Percentiles rank a stretch among this genome's conserved stretches.
These are phyloP conservation scores for Tetramorium parvispinum DNA, from an alignment of 1,140 invertebrate genomes.

Conservation along the genomic window DNA sequence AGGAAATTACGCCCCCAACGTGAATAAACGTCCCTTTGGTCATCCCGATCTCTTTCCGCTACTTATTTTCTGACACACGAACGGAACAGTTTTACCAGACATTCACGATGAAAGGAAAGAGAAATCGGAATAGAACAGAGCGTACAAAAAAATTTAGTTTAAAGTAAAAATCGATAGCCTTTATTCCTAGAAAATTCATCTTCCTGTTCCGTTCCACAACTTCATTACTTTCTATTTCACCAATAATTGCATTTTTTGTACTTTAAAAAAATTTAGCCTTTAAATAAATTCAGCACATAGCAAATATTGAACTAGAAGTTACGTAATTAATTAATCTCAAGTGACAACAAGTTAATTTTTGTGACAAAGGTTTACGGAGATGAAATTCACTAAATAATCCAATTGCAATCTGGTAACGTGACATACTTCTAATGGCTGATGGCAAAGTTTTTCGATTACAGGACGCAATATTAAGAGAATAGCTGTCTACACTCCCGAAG, in stretches of 20 bases:
- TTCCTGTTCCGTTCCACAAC: neutral
- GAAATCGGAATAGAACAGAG: slow-evolving; percentile 14
- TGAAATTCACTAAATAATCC: neutral
- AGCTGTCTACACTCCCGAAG: slow-evolving; percentile 91
- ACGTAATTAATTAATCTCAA: neutral
- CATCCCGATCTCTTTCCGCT: slow-evolving; percentile 26
- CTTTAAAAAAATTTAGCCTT: neutral
- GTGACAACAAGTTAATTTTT: neutral
- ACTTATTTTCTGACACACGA: slow-evolving; percentile 36
- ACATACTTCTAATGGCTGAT: neutral
- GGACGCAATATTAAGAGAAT: slow-evolving; percentile 89
- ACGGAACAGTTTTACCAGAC: neutral
- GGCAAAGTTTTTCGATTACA: slow-evolving; percentile 82
- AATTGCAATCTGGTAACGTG: neutral
- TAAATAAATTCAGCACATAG: neutral
- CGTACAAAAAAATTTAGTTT: slow-evolving; percentile 29
- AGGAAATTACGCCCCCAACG: slow-evolving; percentile 35
- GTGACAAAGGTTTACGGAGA: neutral
- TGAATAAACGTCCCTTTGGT: slow-evolving; percentile 46
- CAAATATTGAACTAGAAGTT: neutral
- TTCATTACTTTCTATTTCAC: neutral
- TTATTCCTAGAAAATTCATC: slow-evolving; percentile 14
- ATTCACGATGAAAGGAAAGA: slow-evolving; percentile 10
- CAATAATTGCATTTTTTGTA: slow-evolving; percentile 4
- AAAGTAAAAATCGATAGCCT: slow-evolving; percentile 33